Evolutionary conservation across 1,140 invertebrate genomes (phyloP).

Genomic region (Campoletis sonorensis): DNA sequence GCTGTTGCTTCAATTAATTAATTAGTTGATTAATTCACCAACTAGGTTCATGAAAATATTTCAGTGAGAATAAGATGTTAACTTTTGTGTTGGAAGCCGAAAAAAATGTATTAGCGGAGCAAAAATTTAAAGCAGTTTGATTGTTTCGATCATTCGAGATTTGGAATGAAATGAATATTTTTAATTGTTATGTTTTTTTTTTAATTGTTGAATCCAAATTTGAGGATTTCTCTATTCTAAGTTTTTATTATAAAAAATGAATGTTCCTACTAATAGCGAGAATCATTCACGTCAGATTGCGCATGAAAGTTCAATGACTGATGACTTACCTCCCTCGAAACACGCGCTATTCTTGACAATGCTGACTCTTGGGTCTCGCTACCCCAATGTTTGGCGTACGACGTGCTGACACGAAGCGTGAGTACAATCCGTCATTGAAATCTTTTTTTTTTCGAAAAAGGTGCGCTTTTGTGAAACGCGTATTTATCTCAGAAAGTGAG

Average conservation of each 20-base stretch:
- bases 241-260: background rate
- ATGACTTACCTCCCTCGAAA: conserved; percentile 62
- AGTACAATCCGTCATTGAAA: conserved; percentile 66
- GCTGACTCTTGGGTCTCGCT: conserved; percentile 36
- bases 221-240: background rate
- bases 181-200: background rate
- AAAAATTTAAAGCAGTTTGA: too few species aligned
- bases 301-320: conserved; percentile 68
- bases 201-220: background rate
- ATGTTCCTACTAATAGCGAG: conserved; percentile 23
- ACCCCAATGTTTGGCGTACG: background rate
- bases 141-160: too few species aligned
- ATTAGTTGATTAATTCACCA: too few species aligned
- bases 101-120: too few species aligned
- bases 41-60: too few species aligned
- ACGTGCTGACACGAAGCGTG: conserved; percentile 59
- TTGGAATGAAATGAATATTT: too few species aligned
- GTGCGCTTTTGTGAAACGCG: conserved; percentile 30
- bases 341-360: conserved; percentile 61
- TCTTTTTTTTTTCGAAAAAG: conserved; percentile 55
- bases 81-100: too few species aligned
- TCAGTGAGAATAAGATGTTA: too few species aligned
- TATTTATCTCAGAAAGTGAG: background rate
- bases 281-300: conserved; percentile 67
- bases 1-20: too few species aligned